phyloP scores from a whole-genome alignment of 2,888 invertebrate genomes.

The Idaea aversata region DNA sequence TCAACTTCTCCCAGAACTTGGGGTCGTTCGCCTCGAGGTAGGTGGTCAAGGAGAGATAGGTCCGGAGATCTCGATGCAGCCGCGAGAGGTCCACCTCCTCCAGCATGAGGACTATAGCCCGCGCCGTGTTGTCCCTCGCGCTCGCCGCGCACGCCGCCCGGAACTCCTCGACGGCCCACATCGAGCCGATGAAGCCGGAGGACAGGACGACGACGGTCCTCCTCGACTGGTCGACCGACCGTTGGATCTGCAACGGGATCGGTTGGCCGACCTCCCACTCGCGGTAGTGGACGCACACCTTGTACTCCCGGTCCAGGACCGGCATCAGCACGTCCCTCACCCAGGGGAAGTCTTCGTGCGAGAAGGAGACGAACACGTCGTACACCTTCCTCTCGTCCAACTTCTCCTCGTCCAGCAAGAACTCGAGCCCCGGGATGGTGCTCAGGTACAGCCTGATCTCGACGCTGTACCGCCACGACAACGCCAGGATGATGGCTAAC shows the following conservation, averaged over 20 bases:
- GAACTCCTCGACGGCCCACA: constrained; percentile 83
- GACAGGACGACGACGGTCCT: constrained; percentile 39
- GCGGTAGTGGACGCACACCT: constrained; percentile 85
- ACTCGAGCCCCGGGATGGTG: constrained; percentile 23
- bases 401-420: constrained; percentile 21
- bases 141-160: constrained; percentile 77
- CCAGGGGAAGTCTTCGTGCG: constrained; percentile 87
- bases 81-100: constrained; percentile 62
- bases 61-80: constrained; percentile 68
- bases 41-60: constrained; percentile 87
- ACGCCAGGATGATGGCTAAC: constrained; percentile 3
- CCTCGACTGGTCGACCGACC: constrained; percentile 83
- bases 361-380: constrained; percentile 91
- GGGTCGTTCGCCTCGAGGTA: constrained; percentile 90
- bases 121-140: constrained; percentile 34
- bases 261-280: constrained; percentile 88
- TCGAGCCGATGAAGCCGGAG: constrained; percentile 51
- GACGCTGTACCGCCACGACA: constrained; percentile 30
- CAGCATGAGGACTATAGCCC: constrained; percentile 80
- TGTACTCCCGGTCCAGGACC: constrained; percentile 80
- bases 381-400: constrained; percentile 58
- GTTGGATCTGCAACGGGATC: constrained; percentile 85
- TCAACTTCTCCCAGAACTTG: constrained; percentile 88
- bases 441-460: constrained; percentile 27
- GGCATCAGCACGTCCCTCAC: constrained; percentile 83